Evolutionary conservation across 2,797 vertebrate species (phyloP).

Genomic region (Orestias chungarensis): DNA sequence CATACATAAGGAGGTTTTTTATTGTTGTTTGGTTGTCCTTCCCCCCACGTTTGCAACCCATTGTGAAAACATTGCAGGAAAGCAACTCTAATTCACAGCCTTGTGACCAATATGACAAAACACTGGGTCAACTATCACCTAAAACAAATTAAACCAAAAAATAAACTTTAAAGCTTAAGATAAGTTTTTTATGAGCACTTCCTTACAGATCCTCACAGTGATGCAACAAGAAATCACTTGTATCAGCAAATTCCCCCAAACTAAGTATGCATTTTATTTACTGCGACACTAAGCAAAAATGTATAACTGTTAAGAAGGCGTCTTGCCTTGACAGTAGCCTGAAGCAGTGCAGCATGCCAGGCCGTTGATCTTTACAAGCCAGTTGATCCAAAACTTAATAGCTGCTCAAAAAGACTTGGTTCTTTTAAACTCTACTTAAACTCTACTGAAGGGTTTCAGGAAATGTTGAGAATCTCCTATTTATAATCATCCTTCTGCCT

Average conservation of each 20-base stretch:
- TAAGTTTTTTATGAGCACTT: too few species aligned
- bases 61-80: conserved; percentile 72
- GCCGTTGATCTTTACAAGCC: conserved; percentile 55
- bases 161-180: background rate
- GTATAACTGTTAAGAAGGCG: conserved; percentile 21
- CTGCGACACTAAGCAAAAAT: conserved; percentile 44
- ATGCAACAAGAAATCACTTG: conserved; percentile 21
- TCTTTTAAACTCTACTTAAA: conserved; percentile 50
- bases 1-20: conserved; percentile 9
- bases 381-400: conserved; percentile 60
- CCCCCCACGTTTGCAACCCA: conserved; percentile 32
- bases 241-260: conserved; percentile 39
- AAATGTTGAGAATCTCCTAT: conserved; percentile 27
- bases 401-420: conserved; percentile 44
- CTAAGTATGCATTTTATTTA: conserved; percentile 43
- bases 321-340: conserved; percentile 26
- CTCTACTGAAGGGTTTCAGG: conserved; percentile 28
- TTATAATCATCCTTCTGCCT: conserved; percentile 14
- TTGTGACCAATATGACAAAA: conserved; percentile 59
- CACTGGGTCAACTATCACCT: background rate
- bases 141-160: background rate
- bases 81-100: conserved; percentile 64
- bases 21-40: conserved; percentile 11
- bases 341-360: conserved; percentile 37
- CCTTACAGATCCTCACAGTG: background rate